A percentile compares a stretch with the other conserved stretches of the same genome.
Evolutionary conservation across 92 coral and sea anemone genomes (phyloP).

Genomic region (Phenganax stokvisi): DNA sequence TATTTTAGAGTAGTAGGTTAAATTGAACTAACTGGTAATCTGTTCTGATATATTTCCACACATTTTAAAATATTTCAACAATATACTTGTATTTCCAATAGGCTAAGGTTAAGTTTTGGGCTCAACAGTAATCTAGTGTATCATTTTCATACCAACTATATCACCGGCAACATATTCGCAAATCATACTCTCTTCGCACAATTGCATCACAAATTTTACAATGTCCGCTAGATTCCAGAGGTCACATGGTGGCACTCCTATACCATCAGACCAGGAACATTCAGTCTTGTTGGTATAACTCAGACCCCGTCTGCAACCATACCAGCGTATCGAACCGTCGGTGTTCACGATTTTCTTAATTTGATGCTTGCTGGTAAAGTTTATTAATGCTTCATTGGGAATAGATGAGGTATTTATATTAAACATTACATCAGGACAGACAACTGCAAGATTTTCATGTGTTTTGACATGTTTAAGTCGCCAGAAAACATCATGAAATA

Average conservation of each 20-base stretch:
- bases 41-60: too few species aligned
- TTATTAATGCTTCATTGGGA: constrained; percentile 45
- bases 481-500: constrained; percentile 76
- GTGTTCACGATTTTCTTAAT: constrained; percentile 22
- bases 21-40: too few species aligned
- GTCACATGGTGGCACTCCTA: constrained; percentile 38
- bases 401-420: constrained; percentile 52
- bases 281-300: constrained; percentile 2
- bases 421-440: constrained; percentile 93
- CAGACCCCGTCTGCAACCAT: constrained; percentile 17
- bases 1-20: too few species aligned
- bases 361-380: constrained; percentile 22
- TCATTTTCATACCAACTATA: constrained; percentile 7
- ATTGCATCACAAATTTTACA: constrained; percentile 11
- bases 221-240: constrained; percentile 28
- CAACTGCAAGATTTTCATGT: constrained; percentile 51
- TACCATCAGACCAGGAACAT: constrained; percentile 28
- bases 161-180: constrained; percentile 33
- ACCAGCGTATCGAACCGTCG: constrained; percentile 21
- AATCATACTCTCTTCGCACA: constrained; percentile 5
- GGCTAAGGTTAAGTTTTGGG: too few species aligned
- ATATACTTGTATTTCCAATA: too few species aligned
- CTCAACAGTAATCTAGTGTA: background rate
- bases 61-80: too few species aligned
- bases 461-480: constrained; percentile 53